A percentile compares a stretch with the other conserved stretches of the same genome.
Conservation (phyloP, 1,140 invertebrate species). For the Adelges cooleyi region DNA sequence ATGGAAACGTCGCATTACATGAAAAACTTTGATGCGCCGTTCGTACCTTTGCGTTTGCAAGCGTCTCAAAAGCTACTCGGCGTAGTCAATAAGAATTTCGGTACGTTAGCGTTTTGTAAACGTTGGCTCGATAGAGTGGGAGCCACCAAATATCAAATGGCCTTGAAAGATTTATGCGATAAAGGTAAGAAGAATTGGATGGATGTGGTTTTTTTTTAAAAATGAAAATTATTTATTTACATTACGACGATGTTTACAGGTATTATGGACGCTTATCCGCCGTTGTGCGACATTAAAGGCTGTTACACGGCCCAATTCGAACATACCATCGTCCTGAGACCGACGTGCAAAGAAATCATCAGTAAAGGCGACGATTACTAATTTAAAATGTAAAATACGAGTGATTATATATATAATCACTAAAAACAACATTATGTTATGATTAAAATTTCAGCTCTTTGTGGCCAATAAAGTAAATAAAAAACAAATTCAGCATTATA, state of each 20-base stretch:
- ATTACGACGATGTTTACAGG: slow-evolving; percentile 38
- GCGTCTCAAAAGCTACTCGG: slow-evolving; percentile 87
- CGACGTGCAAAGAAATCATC: slow-evolving; percentile 97
- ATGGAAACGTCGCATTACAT: slow-evolving; percentile 99
- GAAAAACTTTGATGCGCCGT: slow-evolving; percentile 95
- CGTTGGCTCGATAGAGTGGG: slow-evolving; percentile 95
- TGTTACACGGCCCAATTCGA: slow-evolving; percentile 99
- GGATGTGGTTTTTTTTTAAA: not conserved
- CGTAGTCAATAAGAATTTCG: slow-evolving; percentile 96
- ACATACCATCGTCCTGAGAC: slow-evolving; percentile 93
- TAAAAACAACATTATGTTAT: not conserved
- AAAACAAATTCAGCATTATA: not conserved
- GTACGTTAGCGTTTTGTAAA: slow-evolving; percentile 96
- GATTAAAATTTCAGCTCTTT: slow-evolving; percentile 6
- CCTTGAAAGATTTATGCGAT: slow-evolving; percentile 95
- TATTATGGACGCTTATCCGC: slow-evolving; percentile 94
- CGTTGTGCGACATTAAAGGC: slow-evolving; percentile 93
- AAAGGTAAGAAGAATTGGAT: slow-evolving; percentile 52
- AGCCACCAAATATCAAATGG: slow-evolving; percentile 96
- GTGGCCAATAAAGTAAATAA: slow-evolving; percentile 8
- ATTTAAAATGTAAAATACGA: not conserved
- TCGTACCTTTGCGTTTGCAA: slow-evolving; percentile 77
- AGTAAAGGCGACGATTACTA: slow-evolving; percentile 93
- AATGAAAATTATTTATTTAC: slow-evolving; percentile 2
- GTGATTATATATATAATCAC: not conserved